Base-by-base conservation (phyloP, 2,888 invertebrate genomes). In the Oeneis ivallda region DNA sequence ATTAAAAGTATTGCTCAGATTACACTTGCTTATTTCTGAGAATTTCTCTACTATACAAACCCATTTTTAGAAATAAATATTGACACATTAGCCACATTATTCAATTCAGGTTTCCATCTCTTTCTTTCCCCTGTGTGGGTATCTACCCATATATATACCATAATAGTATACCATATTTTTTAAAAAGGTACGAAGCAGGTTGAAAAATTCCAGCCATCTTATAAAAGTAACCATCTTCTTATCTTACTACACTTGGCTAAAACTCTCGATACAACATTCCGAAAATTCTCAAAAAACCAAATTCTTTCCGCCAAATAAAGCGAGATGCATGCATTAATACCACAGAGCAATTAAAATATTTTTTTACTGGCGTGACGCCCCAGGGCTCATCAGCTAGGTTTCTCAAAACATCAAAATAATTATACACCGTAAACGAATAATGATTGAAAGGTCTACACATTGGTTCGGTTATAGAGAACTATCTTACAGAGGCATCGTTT, bases 361-460 rank as follows among this genome's bases (percentile, higher is more conserved):
- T 75, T 79, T 73, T 79, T 63, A 60, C 52, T 59, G 61, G 47
- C 65, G 70, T 78, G 79, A 80, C 79, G 86, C 89, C 86, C 58
- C 65, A 57, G 79, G 89, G 72, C 78, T 83, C 85, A 84, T 83
- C 83, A 79, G 76, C 73, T 76, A 75, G 80, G 78, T 78, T 76
- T 75, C 76, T 75, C 75, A 78, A 81, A 83, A 86, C 87, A 86
- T 84, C 86, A 78, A 85, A 89, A 85, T 92, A 90, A 92, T 92
- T 91, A 91, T 85, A 91, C 76, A 84, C 78, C 81, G 80, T 83
- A 78, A 79, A 79, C 80, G 81, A 77, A 82, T 85, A 83, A 87
- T 89, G 89, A 91, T 92, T 90, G 90, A 89, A 90, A 87, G 89
- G 86, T 89, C 82, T 84, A 81, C 81, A 75, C 78, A 76, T 79